Evolutionary conservation across 2,113 vertebrate species (phyloP).

Genomic region (Rhinolophus ferrumequinum): DNA sequence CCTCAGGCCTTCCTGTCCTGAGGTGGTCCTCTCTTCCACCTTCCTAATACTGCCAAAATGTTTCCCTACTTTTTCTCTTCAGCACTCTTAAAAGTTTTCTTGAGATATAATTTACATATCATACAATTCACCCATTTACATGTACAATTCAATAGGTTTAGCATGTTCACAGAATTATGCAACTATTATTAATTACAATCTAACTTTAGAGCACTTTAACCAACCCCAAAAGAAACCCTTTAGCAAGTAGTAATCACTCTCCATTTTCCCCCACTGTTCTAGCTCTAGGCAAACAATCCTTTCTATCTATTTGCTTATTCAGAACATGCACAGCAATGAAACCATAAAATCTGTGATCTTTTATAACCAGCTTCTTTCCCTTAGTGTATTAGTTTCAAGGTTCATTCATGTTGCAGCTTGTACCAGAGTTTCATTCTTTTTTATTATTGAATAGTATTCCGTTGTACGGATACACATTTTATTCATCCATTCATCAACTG

Average conservation of each 20-base stretch:
- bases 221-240: neutral
- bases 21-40: neutral
- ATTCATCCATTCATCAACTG: neutral
- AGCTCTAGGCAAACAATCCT: neutral
- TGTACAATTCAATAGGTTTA: neutral
- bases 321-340: neutral
- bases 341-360: neutral
- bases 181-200: neutral
- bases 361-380: neutral
- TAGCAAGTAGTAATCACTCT: neutral
- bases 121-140: neutral
- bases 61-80: neutral
- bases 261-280: neutral
- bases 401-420: neutral
- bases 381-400: neutral
- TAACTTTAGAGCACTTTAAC: slow-evolving; percentile 1
- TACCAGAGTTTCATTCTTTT: neutral
- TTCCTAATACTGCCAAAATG: neutral
- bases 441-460: neutral
- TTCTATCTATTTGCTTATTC: neutral
- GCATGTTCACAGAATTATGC: neutral
- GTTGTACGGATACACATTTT: neutral
- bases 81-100: neutral
- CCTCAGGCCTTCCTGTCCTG: neutral
- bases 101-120: neutral